Evolutionary conservation across 64 coral and sea anemone species (phyloP).

Genomic region (Acropora yongei): DNA sequence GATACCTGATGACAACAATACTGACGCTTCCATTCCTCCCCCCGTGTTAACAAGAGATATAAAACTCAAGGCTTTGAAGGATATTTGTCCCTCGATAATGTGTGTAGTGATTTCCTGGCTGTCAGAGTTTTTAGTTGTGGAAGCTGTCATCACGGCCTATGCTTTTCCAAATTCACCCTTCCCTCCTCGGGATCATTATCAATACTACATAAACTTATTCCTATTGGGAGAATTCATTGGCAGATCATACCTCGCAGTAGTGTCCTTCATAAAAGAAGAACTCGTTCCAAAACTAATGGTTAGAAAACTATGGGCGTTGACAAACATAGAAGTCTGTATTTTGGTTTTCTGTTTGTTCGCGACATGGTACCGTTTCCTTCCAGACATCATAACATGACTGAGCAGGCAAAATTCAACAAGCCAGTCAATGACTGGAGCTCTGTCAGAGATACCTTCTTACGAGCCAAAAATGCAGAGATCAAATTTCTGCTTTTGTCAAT

Average conservation of each 20-base stretch:
- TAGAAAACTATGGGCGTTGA: slow-evolving; percentile 70
- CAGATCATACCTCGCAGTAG: slow-evolving; percentile 71
- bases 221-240: slow-evolving; percentile 82
- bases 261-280: slow-evolving; percentile 56
- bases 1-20: slow-evolving; percentile 1
- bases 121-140: slow-evolving; percentile 85
- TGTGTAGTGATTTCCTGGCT: slow-evolving; percentile 76
- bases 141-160: slow-evolving; percentile 80
- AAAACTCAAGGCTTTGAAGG: slow-evolving; percentile 69
- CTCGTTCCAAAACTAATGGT: slow-evolving; percentile 48
- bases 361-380: slow-evolving; percentile 88
- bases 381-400: slow-evolving; percentile 35
- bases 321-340: slow-evolving; percentile 68
- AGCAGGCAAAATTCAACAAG: too few species aligned
- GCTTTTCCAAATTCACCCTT: slow-evolving; percentile 87
- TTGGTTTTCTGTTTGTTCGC: slow-evolving; percentile 83
- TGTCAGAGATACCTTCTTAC: too few species aligned
- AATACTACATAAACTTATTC: slow-evolving; percentile 75
- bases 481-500: too few species aligned
- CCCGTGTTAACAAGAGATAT: slow-evolving; percentile 50
- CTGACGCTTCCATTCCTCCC: neutral
- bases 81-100: slow-evolving; percentile 46
- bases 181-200: slow-evolving; percentile 87
- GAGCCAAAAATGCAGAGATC: too few species aligned
- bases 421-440: too few species aligned